Conservation (phyloP, 2,888 invertebrate species). For the Morinoia aosen region DNA sequence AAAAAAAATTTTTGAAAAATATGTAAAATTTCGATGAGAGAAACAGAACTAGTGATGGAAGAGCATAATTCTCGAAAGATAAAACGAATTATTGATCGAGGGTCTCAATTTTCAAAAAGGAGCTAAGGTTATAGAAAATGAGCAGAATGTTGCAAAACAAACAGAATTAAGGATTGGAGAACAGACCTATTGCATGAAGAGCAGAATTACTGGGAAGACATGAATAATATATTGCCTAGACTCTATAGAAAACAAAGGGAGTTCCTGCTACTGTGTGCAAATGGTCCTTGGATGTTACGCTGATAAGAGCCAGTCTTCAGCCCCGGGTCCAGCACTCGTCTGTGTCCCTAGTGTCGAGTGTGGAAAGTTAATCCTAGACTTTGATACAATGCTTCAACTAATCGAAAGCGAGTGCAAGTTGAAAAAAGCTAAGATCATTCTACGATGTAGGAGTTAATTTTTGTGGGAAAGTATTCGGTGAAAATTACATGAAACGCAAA, state of each 20-base stretch:
- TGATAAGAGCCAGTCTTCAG: not conserved
- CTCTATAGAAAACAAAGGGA: not conserved
- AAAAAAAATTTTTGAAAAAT: no score
- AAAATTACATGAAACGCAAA: no score
- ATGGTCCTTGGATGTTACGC: not conserved
- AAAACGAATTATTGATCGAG: no score
- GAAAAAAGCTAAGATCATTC: not conserved
- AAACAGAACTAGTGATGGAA: no score
- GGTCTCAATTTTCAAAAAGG: not conserved
- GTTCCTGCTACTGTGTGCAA: not conserved
- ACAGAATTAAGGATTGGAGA: not conserved
- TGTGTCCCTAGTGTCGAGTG: not conserved
- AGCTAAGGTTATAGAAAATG: not conserved
- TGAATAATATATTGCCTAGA: not conserved
- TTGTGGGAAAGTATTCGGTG: not conserved
- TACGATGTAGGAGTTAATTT: not conserved
- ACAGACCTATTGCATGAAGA: not conserved
- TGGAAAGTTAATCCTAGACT: not conserved
- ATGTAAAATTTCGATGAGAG: no score
- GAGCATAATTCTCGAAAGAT: no score
- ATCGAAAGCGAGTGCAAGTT: not conserved
- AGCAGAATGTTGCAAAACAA: not conserved
- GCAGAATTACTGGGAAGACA: not conserved
- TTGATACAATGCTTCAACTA: not conserved
- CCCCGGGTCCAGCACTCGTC: not conserved